Evolutionary conservation across 2,888 invertebrate species (phyloP).

Genomic region (Tiphia femorata): DNA sequence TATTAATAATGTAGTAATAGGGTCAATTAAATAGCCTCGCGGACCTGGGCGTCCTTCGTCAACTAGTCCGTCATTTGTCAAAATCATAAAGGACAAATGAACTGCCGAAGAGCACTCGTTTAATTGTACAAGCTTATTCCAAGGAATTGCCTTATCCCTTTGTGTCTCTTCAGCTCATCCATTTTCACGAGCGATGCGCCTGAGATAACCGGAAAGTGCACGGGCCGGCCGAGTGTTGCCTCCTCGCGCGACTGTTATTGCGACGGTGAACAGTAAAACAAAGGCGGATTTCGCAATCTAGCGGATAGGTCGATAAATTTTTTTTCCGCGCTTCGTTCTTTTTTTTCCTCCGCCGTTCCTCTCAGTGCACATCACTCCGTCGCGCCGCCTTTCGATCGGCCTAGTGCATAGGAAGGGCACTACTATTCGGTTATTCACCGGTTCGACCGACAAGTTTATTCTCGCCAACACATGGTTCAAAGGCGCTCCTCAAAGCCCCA

Average conservation of each 20-base stretch:
- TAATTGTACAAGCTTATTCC: slow-evolving; percentile 27
- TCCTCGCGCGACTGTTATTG: too few species aligned
- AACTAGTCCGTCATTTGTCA: slow-evolving; percentile 5
- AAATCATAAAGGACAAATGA: slow-evolving; percentile 11
- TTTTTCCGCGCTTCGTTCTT: too few species aligned
- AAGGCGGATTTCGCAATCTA: too few species aligned
- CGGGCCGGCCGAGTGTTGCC: too few species aligned
- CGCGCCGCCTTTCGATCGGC: slow-evolving; percentile 12
- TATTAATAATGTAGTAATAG: slow-evolving; percentile 53
- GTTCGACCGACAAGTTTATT: slow-evolving; percentile 29
- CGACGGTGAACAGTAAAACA: too few species aligned
- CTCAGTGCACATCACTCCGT: too few species aligned
- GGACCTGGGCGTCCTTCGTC: slow-evolving; percentile 19
- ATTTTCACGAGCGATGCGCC: too few species aligned
- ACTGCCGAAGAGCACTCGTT: slow-evolving; percentile 11
- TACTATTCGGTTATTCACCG: slow-evolving; percentile 29
- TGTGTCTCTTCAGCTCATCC: too few species aligned
- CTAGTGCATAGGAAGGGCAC: slow-evolving; percentile 10
- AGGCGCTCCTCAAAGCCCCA: slow-evolving; percentile 32
- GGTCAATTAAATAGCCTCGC: slow-evolving; percentile 37
- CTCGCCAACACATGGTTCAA: slow-evolving; percentile 26
- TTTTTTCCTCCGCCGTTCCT: not conserved
- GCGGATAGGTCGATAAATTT: too few species aligned
- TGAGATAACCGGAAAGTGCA: too few species aligned
- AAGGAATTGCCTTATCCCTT: too few species aligned